Conservation (phyloP, 1,140 invertebrate species). For the Schlechtendalia chinensis region DNA sequence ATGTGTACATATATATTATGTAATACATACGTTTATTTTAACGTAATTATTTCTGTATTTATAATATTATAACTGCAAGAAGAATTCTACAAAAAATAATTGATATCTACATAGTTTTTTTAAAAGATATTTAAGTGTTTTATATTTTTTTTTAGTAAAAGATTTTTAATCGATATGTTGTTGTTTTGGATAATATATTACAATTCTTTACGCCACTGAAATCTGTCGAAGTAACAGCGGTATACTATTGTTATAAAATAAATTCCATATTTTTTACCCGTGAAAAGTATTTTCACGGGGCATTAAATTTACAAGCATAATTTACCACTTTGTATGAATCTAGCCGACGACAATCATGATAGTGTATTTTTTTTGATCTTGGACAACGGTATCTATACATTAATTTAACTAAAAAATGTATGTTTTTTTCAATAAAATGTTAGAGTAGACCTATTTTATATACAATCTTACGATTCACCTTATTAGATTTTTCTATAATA, state of each 20-base stretch:
- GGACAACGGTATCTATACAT: constrained; percentile 16
- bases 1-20: no score
- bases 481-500: background rate
- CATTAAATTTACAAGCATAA: constrained; percentile 42
- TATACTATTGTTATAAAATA: constrained; percentile 45
- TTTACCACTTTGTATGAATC: constrained; percentile 45
- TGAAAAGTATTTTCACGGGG: constrained; percentile 37
- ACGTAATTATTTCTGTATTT: no score
- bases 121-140: background rate
- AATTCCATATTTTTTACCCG: constrained; percentile 43
- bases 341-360: constrained; percentile 42
- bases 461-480: background rate
- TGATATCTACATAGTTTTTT: background rate
- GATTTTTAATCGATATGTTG: constrained; percentile 13
- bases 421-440: background rate
- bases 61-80: no score
- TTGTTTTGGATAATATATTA: constrained; percentile 15
- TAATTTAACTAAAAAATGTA: constrained; percentile 28
- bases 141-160: background rate
- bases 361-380: constrained; percentile 34
- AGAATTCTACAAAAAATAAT: background rate
- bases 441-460: background rate
- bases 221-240: constrained; percentile 30
- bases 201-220: constrained; percentile 38
- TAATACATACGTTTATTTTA: no score